Evolutionary conservation across 2,113 vertebrate species (phyloP).

Genomic region (Gallinago paraguaiae): DNA sequence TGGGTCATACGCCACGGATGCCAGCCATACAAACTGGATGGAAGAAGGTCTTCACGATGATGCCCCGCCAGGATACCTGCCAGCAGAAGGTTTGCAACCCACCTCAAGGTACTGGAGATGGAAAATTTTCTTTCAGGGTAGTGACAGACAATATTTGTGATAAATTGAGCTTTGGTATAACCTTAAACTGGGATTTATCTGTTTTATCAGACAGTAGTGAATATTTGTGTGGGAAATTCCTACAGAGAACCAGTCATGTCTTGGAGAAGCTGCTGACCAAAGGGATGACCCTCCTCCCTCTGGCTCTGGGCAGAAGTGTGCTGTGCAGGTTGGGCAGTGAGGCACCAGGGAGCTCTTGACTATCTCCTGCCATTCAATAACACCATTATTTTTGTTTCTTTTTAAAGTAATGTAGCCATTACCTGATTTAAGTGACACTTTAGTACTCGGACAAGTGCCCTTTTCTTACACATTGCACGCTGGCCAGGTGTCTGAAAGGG

Average conservation of each 20-base stretch:
- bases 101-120: neutral
- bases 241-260: accelerated
- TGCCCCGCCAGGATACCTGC: too few species aligned
- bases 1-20: too few species aligned
- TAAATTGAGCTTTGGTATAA: neutral
- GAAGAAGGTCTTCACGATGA: neutral
- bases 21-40: accelerated
- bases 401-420: too few species aligned
- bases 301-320: neutral
- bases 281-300: too few species aligned
- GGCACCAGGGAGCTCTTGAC: neutral
- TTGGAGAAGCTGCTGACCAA: neutral
- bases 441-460: too few species aligned
- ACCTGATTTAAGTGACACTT: neutral
- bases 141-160: neutral
- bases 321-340: accelerated
- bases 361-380: neutral
- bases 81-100: accelerated
- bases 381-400: accelerated
- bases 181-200: neutral
- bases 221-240: neutral
- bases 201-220: neutral
- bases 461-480: accelerated
- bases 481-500: neutral
- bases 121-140: too few species aligned